Percentiles rank a stretch among this genome's conserved stretches.
Evolutionary conservation across 2,888 invertebrate species (phyloP).

Genomic region (Stomorhina lunata): DNA sequence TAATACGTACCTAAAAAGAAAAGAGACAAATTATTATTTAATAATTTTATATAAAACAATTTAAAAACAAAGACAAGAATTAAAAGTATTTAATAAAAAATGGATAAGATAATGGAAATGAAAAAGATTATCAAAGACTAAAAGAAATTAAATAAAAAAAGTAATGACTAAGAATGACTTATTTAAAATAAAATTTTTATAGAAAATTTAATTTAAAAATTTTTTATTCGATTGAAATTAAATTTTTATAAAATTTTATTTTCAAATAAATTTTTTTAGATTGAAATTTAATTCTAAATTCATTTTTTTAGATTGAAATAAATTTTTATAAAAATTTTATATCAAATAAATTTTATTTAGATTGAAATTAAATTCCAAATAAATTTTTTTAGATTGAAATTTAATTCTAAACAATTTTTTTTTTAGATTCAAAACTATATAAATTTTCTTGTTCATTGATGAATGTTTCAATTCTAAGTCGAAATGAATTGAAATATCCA

Average conservation of each 20-base stretch:
- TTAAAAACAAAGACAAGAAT: neutral
- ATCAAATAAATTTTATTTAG: neutral
- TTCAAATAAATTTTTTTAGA: too few relatives aligned
- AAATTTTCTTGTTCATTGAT: neutral
- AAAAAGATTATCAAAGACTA: too few relatives aligned
- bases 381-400: neutral
- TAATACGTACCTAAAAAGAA: slow-evolving; percentile 38
- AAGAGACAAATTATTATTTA: neutral
- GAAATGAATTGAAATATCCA: neutral
- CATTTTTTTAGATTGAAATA: too few relatives aligned
- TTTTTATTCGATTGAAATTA: too few relatives aligned
- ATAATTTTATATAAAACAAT: neutral
- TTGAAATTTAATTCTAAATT: too few relatives aligned
- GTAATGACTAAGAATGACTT: too few relatives aligned
- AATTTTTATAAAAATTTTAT: too few relatives aligned
- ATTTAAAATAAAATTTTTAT: too few relatives aligned
- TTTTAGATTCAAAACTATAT: neutral
- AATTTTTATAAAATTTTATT: too few relatives aligned
- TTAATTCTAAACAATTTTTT: neutral
- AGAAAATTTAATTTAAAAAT: too few relatives aligned
- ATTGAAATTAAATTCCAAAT: neutral
- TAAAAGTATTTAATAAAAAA: neutral
- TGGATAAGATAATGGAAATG: neutral
- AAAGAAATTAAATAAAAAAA: too few relatives aligned
- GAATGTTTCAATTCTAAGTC: neutral